Evolutionary conservation across 1,140 invertebrate genomes (phyloP).

Genomic region (Marisa cornuarietis): DNA sequence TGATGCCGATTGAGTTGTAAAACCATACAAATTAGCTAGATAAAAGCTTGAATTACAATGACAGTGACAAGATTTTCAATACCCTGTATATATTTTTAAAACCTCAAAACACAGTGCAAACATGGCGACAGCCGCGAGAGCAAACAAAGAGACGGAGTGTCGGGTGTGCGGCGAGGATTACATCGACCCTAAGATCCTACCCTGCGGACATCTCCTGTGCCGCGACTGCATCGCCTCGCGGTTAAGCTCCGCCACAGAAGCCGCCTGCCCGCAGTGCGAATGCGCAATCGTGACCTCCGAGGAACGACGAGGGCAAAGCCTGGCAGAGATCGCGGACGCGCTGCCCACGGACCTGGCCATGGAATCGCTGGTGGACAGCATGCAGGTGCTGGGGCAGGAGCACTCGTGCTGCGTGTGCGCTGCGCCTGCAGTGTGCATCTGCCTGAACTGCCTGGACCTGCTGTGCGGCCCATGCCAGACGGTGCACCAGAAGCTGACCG

Average conservation of each 20-base stretch:
- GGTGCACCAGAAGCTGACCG: background rate
- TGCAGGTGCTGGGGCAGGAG: background rate
- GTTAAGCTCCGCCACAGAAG: background rate
- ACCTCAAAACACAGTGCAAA: too few species aligned
- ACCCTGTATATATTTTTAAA: too few species aligned
- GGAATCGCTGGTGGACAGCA: background rate
- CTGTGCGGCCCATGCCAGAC: background rate
- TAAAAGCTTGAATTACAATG: too few species aligned
- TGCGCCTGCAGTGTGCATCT: background rate
- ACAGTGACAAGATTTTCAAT: too few species aligned
- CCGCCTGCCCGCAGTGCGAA: background rate
- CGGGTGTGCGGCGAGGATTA: background rate
- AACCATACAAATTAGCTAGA: too few species aligned
- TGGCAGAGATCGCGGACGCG: background rate
- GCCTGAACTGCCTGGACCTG: conserved; percentile 12
- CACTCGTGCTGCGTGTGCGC: background rate
- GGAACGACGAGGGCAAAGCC: background rate
- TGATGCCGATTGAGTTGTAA: too few species aligned
- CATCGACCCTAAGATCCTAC: conserved; percentile 9
- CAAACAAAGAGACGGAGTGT: background rate
- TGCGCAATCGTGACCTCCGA: background rate
- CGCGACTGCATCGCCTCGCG: background rate
- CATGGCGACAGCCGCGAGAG: too few species aligned
- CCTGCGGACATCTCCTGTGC: conserved; percentile 13
- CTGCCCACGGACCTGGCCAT: conserved; percentile 14